These are phyloP conservation scores for Sebastes minor DNA, from an alignment of 2,797 vertebrate species.

Conservation along the genomic window DNA sequence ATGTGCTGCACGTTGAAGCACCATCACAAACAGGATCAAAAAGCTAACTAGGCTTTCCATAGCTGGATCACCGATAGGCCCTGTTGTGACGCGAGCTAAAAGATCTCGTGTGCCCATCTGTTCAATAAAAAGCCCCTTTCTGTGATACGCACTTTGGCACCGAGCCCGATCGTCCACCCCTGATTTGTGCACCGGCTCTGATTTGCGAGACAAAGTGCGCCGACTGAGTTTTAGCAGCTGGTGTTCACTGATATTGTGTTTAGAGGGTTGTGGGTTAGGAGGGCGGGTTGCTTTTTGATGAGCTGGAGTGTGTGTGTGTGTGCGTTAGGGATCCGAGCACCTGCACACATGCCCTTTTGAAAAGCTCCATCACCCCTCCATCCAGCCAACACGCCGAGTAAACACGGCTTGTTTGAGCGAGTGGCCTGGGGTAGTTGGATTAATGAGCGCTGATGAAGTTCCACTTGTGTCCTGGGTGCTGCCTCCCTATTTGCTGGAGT, in stretches of 20 bases:
- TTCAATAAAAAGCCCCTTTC: conserved; percentile 55
- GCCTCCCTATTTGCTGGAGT: conserved; percentile 73
- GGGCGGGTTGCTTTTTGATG: conserved; percentile 26
- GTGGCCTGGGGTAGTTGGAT: conserved; percentile 74
- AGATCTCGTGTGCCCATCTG: conserved; percentile 59
- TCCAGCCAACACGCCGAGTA: conserved; percentile 70
- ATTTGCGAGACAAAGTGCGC: conserved; percentile 57
- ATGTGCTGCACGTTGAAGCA: conserved; percentile 64
- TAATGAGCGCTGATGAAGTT: conserved; percentile 85
- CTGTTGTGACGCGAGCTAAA: conserved; percentile 45
- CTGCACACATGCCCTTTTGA: conserved; percentile 74
- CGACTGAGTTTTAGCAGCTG: conserved; percentile 54
- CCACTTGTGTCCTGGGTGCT: conserved; percentile 71
- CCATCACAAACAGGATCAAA: conserved; percentile 64
- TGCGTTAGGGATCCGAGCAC: conserved; percentile 48
- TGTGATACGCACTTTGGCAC: conserved; percentile 42
- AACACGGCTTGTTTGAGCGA: conserved; percentile 81
- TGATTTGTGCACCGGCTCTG: conserved; percentile 40
- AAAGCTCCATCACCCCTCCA: conserved; percentile 63
- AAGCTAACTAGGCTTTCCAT: conserved; percentile 54
- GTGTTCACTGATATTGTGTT: conserved; percentile 60
- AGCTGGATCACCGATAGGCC: conserved; percentile 53
- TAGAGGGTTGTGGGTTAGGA: conserved; percentile 30
- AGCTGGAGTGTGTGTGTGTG: conserved; percentile 20
- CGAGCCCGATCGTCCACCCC: conserved; percentile 33